These are phyloP conservation scores for Eudyptes chrysolophus DNA, from an alignment of 2,113 vertebrate species.

Conservation along the genomic window DNA sequence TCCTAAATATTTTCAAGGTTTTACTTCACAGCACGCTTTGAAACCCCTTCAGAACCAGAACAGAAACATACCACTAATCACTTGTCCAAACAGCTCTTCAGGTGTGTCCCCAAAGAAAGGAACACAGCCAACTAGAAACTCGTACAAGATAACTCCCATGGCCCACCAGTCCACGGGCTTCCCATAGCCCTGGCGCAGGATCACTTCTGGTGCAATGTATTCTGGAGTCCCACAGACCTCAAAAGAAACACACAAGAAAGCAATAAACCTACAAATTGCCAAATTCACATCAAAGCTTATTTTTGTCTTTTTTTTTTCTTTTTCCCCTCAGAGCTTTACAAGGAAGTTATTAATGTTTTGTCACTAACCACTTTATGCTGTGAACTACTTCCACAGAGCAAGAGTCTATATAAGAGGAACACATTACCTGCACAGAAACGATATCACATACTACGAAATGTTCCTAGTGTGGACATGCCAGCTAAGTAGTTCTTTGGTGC, in stretches of 20 bases:
- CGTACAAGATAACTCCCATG: conserved; percentile 95
- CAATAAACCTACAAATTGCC: background rate
- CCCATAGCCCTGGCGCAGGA: conserved; percentile 94
- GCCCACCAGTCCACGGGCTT: conserved; percentile 99
- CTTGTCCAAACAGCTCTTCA: conserved; percentile 96
- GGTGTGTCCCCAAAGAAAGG: conserved; percentile 97
- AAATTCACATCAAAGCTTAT: background rate
- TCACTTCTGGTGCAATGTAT: conserved; percentile 97
- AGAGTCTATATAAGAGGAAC: background rate
- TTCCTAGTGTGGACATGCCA: background rate
- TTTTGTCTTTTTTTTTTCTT: background rate
- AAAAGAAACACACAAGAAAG: background rate
- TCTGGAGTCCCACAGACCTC: conserved; percentile 97
- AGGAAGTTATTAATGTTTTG: background rate
- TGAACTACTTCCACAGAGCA: background rate
- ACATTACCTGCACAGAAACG: background rate
- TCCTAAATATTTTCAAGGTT: background rate
- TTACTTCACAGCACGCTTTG: background rate
- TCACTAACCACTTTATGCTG: background rate
- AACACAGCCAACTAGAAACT: conserved; percentile 94
- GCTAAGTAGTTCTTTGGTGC: background rate
- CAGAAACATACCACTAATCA: conserved; percentile 90
- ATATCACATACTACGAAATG: background rate
- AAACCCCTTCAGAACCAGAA: background rate
- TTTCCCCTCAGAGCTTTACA: background rate